These are phyloP conservation scores for Macrotus californicus DNA, from an alignment of 2,113 vertebrate genomes.

Conservation along the genomic window DNA sequence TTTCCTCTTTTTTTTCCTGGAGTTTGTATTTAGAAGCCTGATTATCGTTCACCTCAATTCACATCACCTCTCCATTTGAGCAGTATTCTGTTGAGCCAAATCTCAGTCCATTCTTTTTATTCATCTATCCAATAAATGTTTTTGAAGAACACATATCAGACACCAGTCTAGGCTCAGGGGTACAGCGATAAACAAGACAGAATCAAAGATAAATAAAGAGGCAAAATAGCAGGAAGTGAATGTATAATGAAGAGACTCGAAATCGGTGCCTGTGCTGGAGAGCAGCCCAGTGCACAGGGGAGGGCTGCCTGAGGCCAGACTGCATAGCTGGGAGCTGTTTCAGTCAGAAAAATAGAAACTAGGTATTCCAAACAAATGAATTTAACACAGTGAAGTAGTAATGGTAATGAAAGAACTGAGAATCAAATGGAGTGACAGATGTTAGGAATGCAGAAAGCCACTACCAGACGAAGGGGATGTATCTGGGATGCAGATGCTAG, in stretches of 20 bases:
- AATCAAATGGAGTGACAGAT: neutral
- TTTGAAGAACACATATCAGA: neutral
- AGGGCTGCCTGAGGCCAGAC: neutral
- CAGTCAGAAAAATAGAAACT: neutral
- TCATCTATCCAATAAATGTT: neutral
- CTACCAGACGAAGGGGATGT: too few species aligned
- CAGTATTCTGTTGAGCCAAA: neutral
- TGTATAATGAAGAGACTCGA: neutral
- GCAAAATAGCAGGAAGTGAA: neutral
- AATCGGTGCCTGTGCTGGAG: neutral
- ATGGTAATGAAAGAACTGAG: neutral
- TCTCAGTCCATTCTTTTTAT: neutral
- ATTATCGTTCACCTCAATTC: neutral
- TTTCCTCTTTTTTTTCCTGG: neutral
- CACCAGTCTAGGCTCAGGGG: neutral
- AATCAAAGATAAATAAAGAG: neutral
- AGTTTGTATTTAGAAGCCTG: neutral
- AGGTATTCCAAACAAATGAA: neutral
- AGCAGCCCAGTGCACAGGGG: neutral
- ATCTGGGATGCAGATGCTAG: neutral
- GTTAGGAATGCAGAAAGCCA: neutral
- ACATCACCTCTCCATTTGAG: neutral
- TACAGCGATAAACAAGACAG: neutral
- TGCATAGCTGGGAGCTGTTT: neutral
- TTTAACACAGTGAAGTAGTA: neutral